Base-by-base conservation (phyloP, 2,888 invertebrate species). In the Pogonocherus hispidulus region DNA sequence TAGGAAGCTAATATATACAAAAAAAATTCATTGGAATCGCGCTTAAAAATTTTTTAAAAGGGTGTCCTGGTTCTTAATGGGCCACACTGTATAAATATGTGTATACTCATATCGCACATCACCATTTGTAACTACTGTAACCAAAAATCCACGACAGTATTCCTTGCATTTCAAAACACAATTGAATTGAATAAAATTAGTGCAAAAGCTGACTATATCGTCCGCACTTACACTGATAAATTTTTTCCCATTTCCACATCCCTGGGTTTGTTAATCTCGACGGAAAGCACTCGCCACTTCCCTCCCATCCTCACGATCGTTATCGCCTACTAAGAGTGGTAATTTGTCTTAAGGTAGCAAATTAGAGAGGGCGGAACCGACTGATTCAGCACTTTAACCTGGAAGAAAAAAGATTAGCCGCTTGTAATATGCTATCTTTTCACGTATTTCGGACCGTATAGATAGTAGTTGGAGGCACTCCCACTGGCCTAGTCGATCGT, bases 301-400 rank as follows among this genome's bases (percentile, higher is more conserved):
- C n/a, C 82, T 83, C 80, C 79, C 81, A 81, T 82, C 81, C 75
- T 76, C 67, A 76, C 78, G 83, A 82, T 84, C 84, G 83, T 84
- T 84, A 83, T 83, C 84, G 81, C 79, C 77, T 76, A 76, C 78
- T 80, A 81, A 82, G 78, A 77, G 63, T 27, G 11, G 81, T 81
- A 80, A 85, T 85, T 84, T 84, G 83, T 85, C 85, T 84, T 82
- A 80, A 76, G 77, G 78, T 70, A 76, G 78, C 76, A 81, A 79
- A 81, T 79, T 80, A 78, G 77, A 78, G 70, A 79, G 78, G 82
- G 81, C 80, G 82, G 78, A 70, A 75, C 78, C 68, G 69, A 68
- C 77, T 75, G 80, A 80, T 80, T 83, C 83, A 82, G 83, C 83
- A 82, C 80, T 81, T 80, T 81, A 27, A 79, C 74, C 75, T 69